Conservation (phyloP, 2,797 vertebrate genomes). For the Pantherophis vulpinus region DNA sequence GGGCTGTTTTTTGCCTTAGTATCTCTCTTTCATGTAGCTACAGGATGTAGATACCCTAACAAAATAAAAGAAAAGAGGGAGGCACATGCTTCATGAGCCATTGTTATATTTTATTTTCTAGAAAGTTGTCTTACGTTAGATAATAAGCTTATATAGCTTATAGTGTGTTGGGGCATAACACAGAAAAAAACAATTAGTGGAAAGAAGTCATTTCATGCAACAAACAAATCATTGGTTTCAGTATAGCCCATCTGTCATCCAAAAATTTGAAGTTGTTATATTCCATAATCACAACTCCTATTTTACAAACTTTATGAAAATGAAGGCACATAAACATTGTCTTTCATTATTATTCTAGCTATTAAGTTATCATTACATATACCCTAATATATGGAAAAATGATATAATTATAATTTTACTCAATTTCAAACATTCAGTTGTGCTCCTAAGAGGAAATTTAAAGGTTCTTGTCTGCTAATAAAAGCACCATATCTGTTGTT, state of each 20-base stretch:
- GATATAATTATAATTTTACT: not conserved
- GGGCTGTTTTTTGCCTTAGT: not conserved
- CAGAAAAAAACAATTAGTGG: not conserved
- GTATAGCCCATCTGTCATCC: not conserved
- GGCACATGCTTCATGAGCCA: not conserved
- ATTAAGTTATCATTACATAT: not conserved
- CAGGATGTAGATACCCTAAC: not conserved
- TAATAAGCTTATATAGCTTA: not conserved
- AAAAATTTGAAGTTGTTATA: not conserved
- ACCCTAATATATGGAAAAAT: not conserved
- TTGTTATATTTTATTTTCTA: not conserved
- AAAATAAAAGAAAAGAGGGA: not conserved
- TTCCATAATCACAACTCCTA: not conserved
- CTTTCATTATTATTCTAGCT: not conserved
- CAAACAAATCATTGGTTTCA: not conserved
- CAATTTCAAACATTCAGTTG: not conserved
- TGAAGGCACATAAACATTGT: not conserved
- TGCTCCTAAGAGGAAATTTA: not conserved
- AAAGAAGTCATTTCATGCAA: not conserved
- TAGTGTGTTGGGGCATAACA: not conserved
- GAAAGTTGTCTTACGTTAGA: not conserved
- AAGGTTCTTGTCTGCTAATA: not conserved
- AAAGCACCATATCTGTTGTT: not conserved
- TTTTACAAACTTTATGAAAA: not conserved
- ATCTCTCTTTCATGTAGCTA: not conserved